These are phyloP conservation scores for Lophius americanus DNA, from an alignment of 2,797 vertebrate genomes.

Conservation along the genomic window DNA sequence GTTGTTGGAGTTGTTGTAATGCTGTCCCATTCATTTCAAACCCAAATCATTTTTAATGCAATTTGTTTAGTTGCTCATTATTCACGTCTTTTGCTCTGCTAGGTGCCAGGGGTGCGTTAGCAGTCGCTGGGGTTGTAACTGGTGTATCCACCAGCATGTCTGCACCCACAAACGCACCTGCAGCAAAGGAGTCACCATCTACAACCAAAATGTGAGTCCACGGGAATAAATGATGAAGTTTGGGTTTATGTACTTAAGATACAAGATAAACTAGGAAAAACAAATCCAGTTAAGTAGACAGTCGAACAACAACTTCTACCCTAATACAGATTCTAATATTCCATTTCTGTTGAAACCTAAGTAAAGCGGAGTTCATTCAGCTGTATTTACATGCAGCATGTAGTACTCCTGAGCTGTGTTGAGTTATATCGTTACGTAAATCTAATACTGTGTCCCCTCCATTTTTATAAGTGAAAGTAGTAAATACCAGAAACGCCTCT, in stretches of 20 bases:
- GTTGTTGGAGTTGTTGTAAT: too few species aligned
- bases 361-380: too few species aligned
- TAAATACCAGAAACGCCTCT: background rate
- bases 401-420: background rate
- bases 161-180: conserved; percentile 90
- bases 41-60: background rate
- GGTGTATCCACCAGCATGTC: conserved; percentile 93
- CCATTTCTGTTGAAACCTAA: too few species aligned
- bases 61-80: background rate
- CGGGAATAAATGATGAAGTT: too few species aligned
- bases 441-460: background rate
- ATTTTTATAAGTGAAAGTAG: background rate
- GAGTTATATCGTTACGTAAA: background rate
- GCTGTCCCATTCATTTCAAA: too few species aligned
- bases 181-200: conserved; percentile 87
- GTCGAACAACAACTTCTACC: too few species aligned
- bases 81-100: conserved; percentile 1
- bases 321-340: background rate
- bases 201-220: conserved; percentile 87
- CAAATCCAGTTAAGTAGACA: background rate
- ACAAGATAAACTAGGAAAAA: background rate
- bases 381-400: too few species aligned
- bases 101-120: conserved; percentile 95
- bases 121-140: conserved; percentile 95
- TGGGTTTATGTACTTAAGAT: background rate